Evolutionary conservation across 1,140 invertebrate species (phyloP), one percentile per base, ranked within the genome.

Genomic region (Vanessa tameamea): DNA sequence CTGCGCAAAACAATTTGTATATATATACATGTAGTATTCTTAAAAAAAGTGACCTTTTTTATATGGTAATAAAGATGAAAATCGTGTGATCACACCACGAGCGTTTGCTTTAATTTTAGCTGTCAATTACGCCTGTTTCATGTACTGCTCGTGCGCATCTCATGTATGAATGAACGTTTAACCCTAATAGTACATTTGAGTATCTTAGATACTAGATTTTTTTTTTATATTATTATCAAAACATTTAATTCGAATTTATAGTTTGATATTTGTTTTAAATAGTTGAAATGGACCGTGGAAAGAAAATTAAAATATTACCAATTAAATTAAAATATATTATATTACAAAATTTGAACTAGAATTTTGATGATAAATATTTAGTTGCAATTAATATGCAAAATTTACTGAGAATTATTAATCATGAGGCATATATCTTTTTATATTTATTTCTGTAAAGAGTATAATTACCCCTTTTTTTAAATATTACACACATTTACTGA

Each of bases 161-260:
- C 73, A 72, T 79, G 78, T 82, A 85, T 89, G 82, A 87, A 87
- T 85, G 84, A 83, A 83, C 70, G 79, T 75, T 79, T 78, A 74
- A 78, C 67, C 73, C 65, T 53, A 74, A 50, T 79, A 80, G 15
- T 15, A 57, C 37, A 71, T 65, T 48, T 7, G 26, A 64, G 43
- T 14, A 15, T 23, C 78, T 64, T 80, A 79, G 81, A 86, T 85
- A 80, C 73, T 85, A 78, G 55, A 11, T 31, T 23, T 55, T 31
- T 31, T 4, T 31, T 31, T 31, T 1, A 63, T 63, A 63, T 71
- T 47, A 13, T 5, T n/a, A 51, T 12, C 5, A 14, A 51, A 51
- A 51, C 48, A 3, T 7, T 51, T 14, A 7, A 51, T n/a, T 5
- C 48, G 7, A 37, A 37, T 5, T 37, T 37, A 0, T 37, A 37